phyloP scores from a whole-genome alignment of 2,797 vertebrate species.

The Echeneis naucrates region DNA sequence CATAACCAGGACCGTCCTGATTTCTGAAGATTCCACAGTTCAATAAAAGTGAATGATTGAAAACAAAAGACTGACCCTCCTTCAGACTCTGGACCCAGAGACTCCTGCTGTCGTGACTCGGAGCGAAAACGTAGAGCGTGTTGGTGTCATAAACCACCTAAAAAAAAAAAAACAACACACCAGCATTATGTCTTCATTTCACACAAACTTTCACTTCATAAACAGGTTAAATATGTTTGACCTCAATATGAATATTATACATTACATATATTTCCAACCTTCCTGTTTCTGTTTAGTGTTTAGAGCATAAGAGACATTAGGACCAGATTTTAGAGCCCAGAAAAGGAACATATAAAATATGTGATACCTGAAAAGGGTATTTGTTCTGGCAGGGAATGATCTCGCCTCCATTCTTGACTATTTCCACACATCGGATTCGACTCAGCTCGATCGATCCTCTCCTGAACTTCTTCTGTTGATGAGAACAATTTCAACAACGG shows the following conservation, averaged over 20 bases:
- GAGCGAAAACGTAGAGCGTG: slow-evolving; percentile 93
- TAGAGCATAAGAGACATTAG: no score
- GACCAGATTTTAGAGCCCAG: no score
- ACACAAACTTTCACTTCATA: neutral
- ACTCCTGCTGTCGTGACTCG: slow-evolving; percentile 88
- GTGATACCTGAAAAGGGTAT: slow-evolving; percentile 94
- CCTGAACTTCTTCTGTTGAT: slow-evolving; percentile 88
- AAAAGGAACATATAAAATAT: no score
- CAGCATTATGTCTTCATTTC: neutral
- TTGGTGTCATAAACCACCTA: slow-evolving; percentile 92
- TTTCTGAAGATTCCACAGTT: no score
- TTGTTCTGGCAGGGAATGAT: slow-evolving; percentile 94
- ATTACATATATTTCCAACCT: no score
- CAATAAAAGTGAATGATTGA: neutral
- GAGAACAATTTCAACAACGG: slow-evolving; percentile 7
- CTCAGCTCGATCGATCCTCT: slow-evolving; percentile 92
- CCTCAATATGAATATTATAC: no score
- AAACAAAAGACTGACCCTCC: slow-evolving; percentile 85
- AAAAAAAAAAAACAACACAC: slow-evolving; percentile 30
- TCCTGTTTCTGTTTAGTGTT: no score
- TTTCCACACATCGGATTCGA: slow-evolving; percentile 92
- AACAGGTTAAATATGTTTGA: no score
- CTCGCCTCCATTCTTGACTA: slow-evolving; percentile 87
- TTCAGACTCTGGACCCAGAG: slow-evolving; percentile 93
- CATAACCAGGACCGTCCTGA: neutral